Evolutionary conservation across 2,797 vertebrate genomes (phyloP), one percentile per base, ranked within the genome.

Genomic region (Psittacula derbiana): DNA sequence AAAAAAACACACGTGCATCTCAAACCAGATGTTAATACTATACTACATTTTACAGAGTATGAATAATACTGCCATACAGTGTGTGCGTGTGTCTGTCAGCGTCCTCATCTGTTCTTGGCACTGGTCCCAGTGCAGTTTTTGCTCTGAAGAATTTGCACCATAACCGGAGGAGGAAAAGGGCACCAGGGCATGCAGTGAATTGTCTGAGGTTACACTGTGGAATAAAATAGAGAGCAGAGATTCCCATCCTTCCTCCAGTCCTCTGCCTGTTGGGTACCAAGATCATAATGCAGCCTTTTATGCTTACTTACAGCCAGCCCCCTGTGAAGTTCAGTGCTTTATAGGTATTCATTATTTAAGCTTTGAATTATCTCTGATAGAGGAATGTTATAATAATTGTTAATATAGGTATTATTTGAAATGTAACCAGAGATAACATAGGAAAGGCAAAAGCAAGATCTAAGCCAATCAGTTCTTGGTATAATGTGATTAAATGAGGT

Each of bases 141-240:
- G 61, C 74, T 76, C 95, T 65, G 61, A 61, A 85, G 79, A 70
- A 24, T 60, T 61, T 85, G 36, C 64, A 25, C 74, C 3, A 2
- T 90, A 87, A 92, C 57, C 69, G 67, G 55, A 79, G 80, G 86
- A 89, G 57, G 52, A 76, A 88, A 74, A 91, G 83, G 66, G 79
- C 72, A 67, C 53, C 21, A 18, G 65, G 46, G 43, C 79, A 27
- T 8, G 31, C 28, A 24, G 65, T 6, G 10, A 49, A 57, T 95
- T 87, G 44, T 76, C 72, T 0, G 2, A 89, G 36, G 67, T 80
- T 84, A 36, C 1, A 0, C 44, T 25, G 43, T 18, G 23, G 44
- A 70, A 53, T 71, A 3, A 49, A 90, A 69, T 8, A 60, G 44
- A 57, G 70, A 82, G 36, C 55, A 79, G 52, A 6, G 33, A 38